These are phyloP conservation scores for Chrosomus eos DNA, from an alignment of 2,797 vertebrate genomes.

Conservation along the genomic window DNA sequence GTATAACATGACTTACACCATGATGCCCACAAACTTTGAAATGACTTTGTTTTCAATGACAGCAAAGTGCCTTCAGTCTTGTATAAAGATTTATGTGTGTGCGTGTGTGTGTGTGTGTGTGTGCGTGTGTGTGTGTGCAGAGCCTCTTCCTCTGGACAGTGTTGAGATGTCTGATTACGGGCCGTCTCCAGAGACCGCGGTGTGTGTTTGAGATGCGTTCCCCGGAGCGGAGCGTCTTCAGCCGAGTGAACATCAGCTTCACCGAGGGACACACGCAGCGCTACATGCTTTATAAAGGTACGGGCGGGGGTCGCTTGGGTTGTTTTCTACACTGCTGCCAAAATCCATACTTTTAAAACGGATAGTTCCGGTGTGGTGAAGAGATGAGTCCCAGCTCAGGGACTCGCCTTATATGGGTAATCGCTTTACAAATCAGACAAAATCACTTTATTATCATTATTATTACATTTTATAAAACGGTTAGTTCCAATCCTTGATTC, in stretches of 20 bases:
- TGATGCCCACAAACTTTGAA: not conserved
- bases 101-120: not conserved
- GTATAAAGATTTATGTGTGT: no score
- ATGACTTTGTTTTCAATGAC: not conserved
- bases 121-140: slow-evolving; percentile 68
- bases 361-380: no score
- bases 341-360: no score
- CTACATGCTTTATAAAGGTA: slow-evolving; percentile 92
- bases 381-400: no score
- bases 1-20: not conserved
- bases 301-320: fast-evolving
- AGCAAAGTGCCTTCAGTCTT: not conserved
- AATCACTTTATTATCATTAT: no score
- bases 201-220: slow-evolving; percentile 90
- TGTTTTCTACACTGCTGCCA: no score
- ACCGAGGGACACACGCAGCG: slow-evolving; percentile 84
- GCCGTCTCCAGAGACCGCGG: slow-evolving; percentile 91
- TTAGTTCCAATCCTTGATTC: no score
- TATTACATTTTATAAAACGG: no score
- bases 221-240: slow-evolving; percentile 89
- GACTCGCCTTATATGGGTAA: no score
- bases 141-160: slow-evolving; percentile 87
- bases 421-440: no score
- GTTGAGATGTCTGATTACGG: slow-evolving; percentile 88
- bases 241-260: slow-evolving; percentile 94